Base-by-base conservation (phyloP, 2,113 vertebrate genomes). In the Scolopax mira region DNA sequence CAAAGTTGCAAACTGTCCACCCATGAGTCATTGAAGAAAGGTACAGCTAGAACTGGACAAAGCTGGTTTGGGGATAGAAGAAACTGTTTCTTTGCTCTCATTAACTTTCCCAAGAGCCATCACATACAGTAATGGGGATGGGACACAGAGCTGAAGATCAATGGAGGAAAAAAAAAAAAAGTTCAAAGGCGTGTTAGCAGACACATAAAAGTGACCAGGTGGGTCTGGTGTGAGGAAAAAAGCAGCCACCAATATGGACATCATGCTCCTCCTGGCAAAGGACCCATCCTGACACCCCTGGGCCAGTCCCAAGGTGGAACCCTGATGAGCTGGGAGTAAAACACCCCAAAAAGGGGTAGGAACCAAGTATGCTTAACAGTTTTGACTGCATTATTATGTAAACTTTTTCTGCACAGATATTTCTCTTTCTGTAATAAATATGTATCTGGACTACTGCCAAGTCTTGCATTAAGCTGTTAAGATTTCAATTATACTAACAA, bases 251-350 rank as follows among this genome's bases (percentile, higher is more conserved):
- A 54, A n/a, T 13, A 22, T 0, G 1, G 39, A 22, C n/a, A 48
- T 6, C 1, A 0, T 0, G 0, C 7, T 67, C 46, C 67, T 67
- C 46, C 30, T 0, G 0, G 44, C 6, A 1, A 52, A 79, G 52
- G 21, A 12, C 8, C 58, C 11, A 11, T 18, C 52, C 10, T 18
- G 54, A 31, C 35, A 74, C 10, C 22, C 48, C 41, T 44, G 19
- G 7, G 16, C 13, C 27, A 80, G 35, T 61, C n/a, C 37, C 33
- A 46, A 12, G 7, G 25, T 4, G 4, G 64, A 62, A n/a, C 27
- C 41, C 24, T 4, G 3, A 22, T 30, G 30, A 48, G 25, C 48
- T 16, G 22, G 11, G 19, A 35, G 9, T 4, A 60, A 41, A 52
- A 13, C 11, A 28, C 11, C 52, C 78, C 11, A 30, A 25, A 72